A percentile compares a stretch with the other conserved stretches of the same genome.
These are phyloP conservation scores for Polypedilum vanderplanki DNA, from an alignment of 1,140 invertebrate species.

Conservation along the genomic window DNA sequence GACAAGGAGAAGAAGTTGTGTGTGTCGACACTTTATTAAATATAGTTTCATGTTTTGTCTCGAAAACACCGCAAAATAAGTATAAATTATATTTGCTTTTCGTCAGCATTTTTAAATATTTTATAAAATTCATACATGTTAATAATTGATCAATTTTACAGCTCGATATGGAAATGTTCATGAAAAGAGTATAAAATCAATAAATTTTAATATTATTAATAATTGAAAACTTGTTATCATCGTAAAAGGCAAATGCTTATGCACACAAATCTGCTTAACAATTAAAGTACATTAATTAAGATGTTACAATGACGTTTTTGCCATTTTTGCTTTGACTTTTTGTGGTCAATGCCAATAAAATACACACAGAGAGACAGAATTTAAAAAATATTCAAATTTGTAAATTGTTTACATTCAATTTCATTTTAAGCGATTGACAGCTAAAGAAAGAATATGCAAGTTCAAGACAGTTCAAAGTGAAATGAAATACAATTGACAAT, in stretches of 20 bases:
- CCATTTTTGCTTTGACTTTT: too few relatives aligned
- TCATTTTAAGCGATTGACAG: background rate
- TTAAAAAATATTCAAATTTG: background rate
- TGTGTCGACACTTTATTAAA: too few relatives aligned
- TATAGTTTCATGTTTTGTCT: too few relatives aligned
- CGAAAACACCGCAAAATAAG: too few relatives aligned
- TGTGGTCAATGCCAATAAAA: too few relatives aligned
- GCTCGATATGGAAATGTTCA: slow-evolving; percentile 10
- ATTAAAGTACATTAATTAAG: slow-evolving; percentile 20
- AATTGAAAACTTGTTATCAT: background rate
- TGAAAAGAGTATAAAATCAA: slow-evolving; percentile 2
- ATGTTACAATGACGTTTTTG: background rate
- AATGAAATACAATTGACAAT: background rate
- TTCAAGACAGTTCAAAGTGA: slow-evolving; percentile 3
- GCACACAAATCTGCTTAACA: background rate
- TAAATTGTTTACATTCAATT: background rate
- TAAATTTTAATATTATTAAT: too few relatives aligned
- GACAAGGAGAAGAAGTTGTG: too few relatives aligned
- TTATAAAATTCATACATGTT: background rate
- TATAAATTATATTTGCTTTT: too few relatives aligned
- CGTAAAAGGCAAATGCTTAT: background rate
- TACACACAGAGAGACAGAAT: too few relatives aligned
- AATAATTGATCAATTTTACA: slow-evolving; percentile 1
- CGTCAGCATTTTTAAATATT: background rate
- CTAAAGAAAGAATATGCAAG: background rate